These are phyloP conservation scores for Podarcis raffonei DNA, from an alignment of 2,113 vertebrate species.

Conservation along the genomic window DNA sequence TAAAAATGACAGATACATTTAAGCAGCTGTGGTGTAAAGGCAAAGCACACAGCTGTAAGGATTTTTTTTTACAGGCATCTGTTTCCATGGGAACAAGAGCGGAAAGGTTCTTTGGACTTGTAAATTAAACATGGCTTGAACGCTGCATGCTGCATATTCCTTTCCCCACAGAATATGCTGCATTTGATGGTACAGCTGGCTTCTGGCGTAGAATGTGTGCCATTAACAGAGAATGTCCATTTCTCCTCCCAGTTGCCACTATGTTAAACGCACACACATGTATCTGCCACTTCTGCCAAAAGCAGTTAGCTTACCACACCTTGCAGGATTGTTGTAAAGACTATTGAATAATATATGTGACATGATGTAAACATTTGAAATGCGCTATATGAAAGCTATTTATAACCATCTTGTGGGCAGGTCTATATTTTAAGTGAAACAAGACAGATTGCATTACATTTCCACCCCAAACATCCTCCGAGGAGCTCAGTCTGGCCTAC, in stretches of 20 bases:
- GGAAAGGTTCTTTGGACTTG: conserved; percentile 26
- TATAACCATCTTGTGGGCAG: not conserved
- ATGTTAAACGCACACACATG: not conserved
- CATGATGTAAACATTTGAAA: not conserved
- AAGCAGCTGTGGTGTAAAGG: conserved; percentile 6
- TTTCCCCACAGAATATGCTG: not conserved
- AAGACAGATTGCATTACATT: not conserved
- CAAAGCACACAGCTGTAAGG: not conserved
- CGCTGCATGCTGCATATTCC: not conserved
- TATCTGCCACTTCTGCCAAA: not conserved
- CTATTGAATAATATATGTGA: not conserved
- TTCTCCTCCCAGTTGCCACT: not conserved
- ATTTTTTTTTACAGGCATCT: conserved; percentile 35
- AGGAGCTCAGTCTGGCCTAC: not conserved
- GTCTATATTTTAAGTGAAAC: not conserved
- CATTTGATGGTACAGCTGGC: not conserved
- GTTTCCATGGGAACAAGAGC: conserved; percentile 71
- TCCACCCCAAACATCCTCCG: not conserved
- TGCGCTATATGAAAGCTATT: not conserved
- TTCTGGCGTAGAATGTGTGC: not conserved
- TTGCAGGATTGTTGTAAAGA: not conserved
- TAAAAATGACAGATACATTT: not conserved
- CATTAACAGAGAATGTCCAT: not conserved
- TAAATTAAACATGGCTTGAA: conserved; percentile 12
- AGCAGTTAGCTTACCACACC: no score